Conservation (phyloP, 2,797 vertebrate genomes). For the Hafferia zeledoni region DNA sequence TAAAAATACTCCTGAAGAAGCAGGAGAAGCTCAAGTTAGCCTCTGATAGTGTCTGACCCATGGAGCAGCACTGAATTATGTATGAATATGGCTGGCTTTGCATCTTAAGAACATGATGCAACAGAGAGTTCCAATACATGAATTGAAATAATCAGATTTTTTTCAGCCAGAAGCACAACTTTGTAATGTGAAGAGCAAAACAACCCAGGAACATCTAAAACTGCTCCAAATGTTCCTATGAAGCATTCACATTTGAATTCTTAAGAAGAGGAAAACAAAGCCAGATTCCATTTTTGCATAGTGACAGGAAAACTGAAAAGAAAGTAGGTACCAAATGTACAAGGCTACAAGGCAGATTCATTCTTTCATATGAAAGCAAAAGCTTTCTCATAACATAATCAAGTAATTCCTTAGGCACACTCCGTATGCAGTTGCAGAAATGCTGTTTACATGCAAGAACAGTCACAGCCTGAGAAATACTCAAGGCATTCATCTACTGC, state of each 20-base stretch:
- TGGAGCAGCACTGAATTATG: neutral
- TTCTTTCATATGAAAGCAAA: neutral
- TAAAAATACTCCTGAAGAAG: constrained; percentile 27
- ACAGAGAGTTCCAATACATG: neutral
- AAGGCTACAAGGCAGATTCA: neutral
- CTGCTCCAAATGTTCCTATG: neutral
- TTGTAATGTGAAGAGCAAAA: neutral
- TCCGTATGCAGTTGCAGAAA: neutral
- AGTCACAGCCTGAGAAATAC: neutral
- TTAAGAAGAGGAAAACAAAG: neutral
- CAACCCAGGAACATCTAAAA: neutral
- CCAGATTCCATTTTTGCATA: neutral
- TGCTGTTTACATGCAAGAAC: neutral
- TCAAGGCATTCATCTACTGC: neutral
- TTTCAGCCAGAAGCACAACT: neutral
- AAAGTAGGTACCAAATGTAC: neutral
- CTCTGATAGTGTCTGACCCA: constrained; percentile 29
- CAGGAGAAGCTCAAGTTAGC: neutral
- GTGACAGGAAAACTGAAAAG: neutral
- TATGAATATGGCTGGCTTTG: neutral
- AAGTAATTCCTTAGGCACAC: neutral
- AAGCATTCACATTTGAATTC: neutral
- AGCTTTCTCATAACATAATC: neutral
- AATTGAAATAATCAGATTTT: neutral
- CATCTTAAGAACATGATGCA: constrained; percentile 13